Base-by-base conservation (phyloP, 2,113 vertebrate genomes). In the Xyliphius kryptos region DNA sequence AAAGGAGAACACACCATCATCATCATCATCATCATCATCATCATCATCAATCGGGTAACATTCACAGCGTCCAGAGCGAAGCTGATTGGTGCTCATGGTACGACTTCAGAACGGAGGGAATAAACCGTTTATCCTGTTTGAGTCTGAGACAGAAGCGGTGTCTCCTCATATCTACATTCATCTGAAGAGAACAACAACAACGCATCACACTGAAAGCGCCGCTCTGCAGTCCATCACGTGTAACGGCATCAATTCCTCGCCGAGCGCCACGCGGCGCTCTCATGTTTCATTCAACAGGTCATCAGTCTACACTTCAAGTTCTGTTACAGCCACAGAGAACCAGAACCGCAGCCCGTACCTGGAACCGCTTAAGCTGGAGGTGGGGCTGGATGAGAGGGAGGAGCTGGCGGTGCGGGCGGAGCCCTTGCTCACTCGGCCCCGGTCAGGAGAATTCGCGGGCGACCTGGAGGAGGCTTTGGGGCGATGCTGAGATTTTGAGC, bases 341-440 rank as follows among this genome's bases (percentile, higher is more conserved):
- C 32, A 52, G n/a, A 16, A 48, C 20, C 38, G 19, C 20, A 14
- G 11, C 14, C 22, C 26, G 56, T 88, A 97, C 92, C 92, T 92
- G 82, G 90, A 94, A 70, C 82, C 88, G 61, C 89, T 83, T 75
- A 91, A 85, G 82, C 91, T 97, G 81, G 93, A 97, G 71, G 87
- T 82, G 68, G 93, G 91, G 71, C 94, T 98, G 72, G 90, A 89
- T 73, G 89, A 86, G 8, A 87, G 90, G 78, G 95, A 97, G 83
- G 90, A 82, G 77, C 90, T 91, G 66, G 86, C 63, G 2, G 89
- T 89, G 70, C 86, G 87, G 40, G 82, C 75, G 6, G 87, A 76
- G 53, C 61, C 61, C 54, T 71, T 69, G 65, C 84, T 84, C 37
- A 80, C 81, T 7, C 87, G 52, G 9, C 82, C 77, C 70, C 86